Conservation (phyloP, 2,113 vertebrate species). For the Pyxicephalus adspersus region DNA sequence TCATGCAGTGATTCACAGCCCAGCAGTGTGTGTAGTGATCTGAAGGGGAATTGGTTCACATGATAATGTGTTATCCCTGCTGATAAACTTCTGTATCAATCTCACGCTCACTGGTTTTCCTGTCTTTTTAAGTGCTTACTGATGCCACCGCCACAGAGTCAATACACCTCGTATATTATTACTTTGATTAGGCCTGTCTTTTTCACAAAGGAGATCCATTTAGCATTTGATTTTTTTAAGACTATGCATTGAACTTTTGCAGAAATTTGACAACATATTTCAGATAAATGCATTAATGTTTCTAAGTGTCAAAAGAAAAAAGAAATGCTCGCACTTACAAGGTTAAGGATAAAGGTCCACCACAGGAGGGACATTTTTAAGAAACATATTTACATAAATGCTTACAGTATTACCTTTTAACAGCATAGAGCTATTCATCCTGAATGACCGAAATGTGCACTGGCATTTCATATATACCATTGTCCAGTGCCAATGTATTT, state of each 20-base stretch:
- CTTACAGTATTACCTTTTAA: neutral
- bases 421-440: neutral
- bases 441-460: neutral
- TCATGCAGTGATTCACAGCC: conserved; percentile 33
- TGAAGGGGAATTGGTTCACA: conserved; percentile 50
- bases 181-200: conserved; percentile 51
- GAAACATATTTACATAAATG: conserved; percentile 4
- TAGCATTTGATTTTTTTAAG: conserved; percentile 47
- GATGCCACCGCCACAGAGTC: conserved; percentile 43
- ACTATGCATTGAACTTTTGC: conserved; percentile 44
- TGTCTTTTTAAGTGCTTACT: conserved; percentile 53
- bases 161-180: conserved; percentile 42
- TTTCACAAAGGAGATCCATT: conserved; percentile 39
- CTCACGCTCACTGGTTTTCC: conserved; percentile 51
- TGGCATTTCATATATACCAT: too few relatives aligned
- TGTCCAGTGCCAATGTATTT: too few relatives aligned
- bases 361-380: neutral
- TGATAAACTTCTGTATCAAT: conserved; percentile 55
- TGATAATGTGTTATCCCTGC: conserved; percentile 56
- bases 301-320: neutral
- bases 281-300: conserved; percentile 28
- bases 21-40: conserved; percentile 49
- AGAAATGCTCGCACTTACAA: neutral
- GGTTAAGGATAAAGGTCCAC: neutral
- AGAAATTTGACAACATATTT: neutral